Base-by-base conservation (phyloP, 2,888 invertebrate species). In the Anthoptus insignis region DNA sequence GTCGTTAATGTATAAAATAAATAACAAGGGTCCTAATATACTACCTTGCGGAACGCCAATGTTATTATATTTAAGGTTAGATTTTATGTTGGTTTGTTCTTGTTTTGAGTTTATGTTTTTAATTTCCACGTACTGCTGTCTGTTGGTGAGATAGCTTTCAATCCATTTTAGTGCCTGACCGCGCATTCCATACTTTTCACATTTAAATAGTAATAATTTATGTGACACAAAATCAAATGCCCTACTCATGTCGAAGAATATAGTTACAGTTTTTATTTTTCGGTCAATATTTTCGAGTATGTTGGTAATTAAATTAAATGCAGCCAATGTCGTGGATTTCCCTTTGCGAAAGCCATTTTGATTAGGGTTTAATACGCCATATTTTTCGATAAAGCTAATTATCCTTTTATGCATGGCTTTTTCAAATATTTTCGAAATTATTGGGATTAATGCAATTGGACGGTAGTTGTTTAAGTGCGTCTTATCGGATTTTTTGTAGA, bases 241-340 rank as follows among this genome's bases (percentile, higher is more conserved):
- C 5, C 29, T 42, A 6, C 27, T 42, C 57, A 57, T 57, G 19
- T 57, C 57, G 3, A 57, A 19, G 19, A 27, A 27, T 27, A 27
- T 3, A 5, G 27, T 7, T 27, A 27, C 27, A 27, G 27, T 27
- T 5, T 27, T 27, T 27, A 5, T 27, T 27, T 27, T 27, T n/a
- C n/a, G n/a, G n/a, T n/a, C n/a, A n/a, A n/a, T n/a, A n/a, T n/a
- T n/a, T n/a, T n/a, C n/a, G n/a, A n/a, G n/a, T n/a, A n/a, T n/a
- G n/a, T n/a, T n/a, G n/a, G n/a, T 27, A 7, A 7, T 27, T 27
- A 27, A 27, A 27, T 27, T 27, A 27, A 27, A 27, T 3, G 5
- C 7, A 5, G 27, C 27, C 27, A 27, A 27, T 27, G 27, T 27
- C 7, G 27, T 27, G 3, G 27, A 27, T 27, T 27, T 27, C 3